Conservation (phyloP, 2,797 vertebrate genomes). For the Cossypha polioptera region DNA sequence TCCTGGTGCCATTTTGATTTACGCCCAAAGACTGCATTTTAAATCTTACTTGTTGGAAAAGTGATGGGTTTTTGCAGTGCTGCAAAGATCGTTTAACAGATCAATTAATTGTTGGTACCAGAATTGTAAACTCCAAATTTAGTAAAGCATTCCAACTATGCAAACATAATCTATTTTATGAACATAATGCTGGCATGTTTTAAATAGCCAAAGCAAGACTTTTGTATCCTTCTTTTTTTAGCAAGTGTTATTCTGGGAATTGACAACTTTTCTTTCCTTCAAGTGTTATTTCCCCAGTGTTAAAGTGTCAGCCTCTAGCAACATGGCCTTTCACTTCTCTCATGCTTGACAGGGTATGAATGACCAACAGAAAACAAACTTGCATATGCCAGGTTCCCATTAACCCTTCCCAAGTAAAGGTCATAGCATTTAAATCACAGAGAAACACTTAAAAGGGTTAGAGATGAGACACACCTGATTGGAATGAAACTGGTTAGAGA, state of each 20-base stretch:
- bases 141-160: neutral
- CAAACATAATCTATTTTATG: neutral
- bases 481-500: slow-evolving; percentile 58
- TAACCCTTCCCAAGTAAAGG: neutral
- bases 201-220: neutral
- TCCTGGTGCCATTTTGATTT: neutral
- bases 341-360: neutral
- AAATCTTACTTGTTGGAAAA: neutral
- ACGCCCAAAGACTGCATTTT: neutral
- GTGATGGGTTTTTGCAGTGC: neutral
- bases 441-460: slow-evolving; percentile 25
- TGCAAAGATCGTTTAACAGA: neutral
- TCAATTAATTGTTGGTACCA: neutral
- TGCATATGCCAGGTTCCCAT: neutral
- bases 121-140: neutral
- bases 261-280: neutral
- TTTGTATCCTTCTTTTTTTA: neutral
- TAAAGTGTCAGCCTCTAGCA: neutral
- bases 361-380: slow-evolving; percentile 3
- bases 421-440: neutral
- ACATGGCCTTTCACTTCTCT: slow-evolving; percentile 5
- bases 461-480: slow-evolving; percentile 47
- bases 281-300: neutral
- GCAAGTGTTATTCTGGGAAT: neutral
- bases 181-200: neutral